Percentiles rank a stretch among this genome's conserved stretches.
phyloP scores from a whole-genome alignment of 64 coral and sea anemone species.

The Hydrozoanthus tunicans region DNA sequence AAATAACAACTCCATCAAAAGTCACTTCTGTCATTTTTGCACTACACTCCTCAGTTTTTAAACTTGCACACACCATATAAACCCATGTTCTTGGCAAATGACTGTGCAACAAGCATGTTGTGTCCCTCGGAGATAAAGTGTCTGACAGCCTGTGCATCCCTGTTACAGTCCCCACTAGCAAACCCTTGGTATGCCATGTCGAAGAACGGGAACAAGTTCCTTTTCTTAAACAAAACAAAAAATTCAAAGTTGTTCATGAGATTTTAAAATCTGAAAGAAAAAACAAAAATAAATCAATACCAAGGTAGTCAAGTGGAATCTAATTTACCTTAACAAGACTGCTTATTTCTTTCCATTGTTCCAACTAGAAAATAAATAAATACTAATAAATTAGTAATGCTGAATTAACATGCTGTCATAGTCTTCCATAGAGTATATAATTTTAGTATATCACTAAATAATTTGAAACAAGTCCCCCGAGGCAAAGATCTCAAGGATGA shows the following conservation, averaged over 20 bases:
- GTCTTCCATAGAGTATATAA: neutral
- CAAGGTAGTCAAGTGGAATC: neutral
- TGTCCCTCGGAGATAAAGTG: conserved; percentile 90
- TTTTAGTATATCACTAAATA: neutral
- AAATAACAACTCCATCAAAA: too few relatives aligned
- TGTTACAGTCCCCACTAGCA: conserved; percentile 92
- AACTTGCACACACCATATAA: conserved; percentile 68
- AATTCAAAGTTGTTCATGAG: neutral
- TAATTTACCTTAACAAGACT: conserved; percentile 79
- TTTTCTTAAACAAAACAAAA: conserved; percentile 51
- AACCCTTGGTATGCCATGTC: conserved; percentile 99
- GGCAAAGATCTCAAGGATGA: too few relatives aligned
- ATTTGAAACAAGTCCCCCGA: too few relatives aligned
- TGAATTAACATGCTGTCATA: too few relatives aligned
- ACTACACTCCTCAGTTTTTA: too few relatives aligned
- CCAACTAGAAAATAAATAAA: conserved; percentile 56
- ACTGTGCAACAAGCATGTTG: conserved; percentile 83
- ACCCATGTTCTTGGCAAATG: conserved; percentile 99
- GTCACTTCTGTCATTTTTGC: too few relatives aligned
- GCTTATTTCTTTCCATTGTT: conserved; percentile 96
- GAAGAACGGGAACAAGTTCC: conserved; percentile 94
- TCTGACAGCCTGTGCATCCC: conserved; percentile 87
- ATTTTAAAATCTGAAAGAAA: neutral
- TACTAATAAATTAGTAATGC: too few relatives aligned
- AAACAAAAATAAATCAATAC: neutral